Conservation (phyloP, 2,797 vertebrate genomes). For the Syndactyla subalaris region DNA sequence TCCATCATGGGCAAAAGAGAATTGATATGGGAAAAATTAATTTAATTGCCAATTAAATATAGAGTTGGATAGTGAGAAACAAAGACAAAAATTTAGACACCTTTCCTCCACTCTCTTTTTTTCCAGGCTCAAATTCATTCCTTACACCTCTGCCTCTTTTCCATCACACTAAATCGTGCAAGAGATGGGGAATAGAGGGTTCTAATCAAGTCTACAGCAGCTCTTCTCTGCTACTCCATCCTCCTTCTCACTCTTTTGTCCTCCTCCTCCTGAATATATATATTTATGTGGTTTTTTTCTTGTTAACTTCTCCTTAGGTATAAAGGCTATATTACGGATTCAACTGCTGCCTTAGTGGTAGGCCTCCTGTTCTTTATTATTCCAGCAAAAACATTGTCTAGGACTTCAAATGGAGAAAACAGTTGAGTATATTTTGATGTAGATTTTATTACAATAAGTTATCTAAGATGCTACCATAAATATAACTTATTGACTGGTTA, state of each 20-base stretch:
- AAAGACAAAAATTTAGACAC: neutral
- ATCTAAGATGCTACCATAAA: neutral
- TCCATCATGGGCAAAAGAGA: neutral
- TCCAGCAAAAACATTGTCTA: constrained; percentile 79
- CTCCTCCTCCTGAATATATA: neutral
- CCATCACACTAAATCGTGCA: rapidly evolving
- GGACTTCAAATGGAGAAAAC: constrained; percentile 77
- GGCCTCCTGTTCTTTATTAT: constrained; percentile 89
- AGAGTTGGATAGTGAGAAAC: neutral
- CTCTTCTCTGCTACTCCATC: neutral
- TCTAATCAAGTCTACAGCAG: neutral
- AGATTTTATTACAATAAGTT: neutral
- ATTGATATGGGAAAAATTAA: neutral
- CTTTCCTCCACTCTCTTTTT: neutral
- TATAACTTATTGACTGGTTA: neutral
- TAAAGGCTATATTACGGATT: constrained; percentile 83
- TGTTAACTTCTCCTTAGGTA: constrained; percentile 75
- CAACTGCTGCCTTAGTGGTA: constrained; percentile 87
- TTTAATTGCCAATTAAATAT: neutral
- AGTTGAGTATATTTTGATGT: constrained; percentile 77
- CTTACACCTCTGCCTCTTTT: neutral
- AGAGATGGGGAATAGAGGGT: rapidly evolving
- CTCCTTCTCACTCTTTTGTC: neutral
- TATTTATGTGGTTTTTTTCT: neutral
- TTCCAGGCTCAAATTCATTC: neutral